Conservation (phyloP, 2,113 vertebrate genomes). For the Otocyon megalotis region DNA sequence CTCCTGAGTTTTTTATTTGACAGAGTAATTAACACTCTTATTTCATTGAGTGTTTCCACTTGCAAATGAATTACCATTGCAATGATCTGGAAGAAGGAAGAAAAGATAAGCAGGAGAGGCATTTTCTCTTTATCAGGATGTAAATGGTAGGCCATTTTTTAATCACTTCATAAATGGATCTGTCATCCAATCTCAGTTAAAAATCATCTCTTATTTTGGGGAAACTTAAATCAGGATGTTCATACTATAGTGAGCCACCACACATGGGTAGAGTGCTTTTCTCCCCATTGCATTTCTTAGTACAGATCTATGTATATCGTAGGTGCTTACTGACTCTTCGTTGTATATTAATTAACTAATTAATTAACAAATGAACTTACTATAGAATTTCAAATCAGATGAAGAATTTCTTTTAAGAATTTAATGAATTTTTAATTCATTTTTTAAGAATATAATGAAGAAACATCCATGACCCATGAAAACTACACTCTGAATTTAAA, state of each 20-base stretch:
- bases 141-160: neutral
- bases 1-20: neutral
- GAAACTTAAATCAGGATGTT: neutral
- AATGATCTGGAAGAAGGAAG: neutral
- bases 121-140: neutral
- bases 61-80: neutral
- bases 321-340: neutral
- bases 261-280: neutral
- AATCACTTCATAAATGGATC: neutral
- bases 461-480: neutral
- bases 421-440: neutral
- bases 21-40: neutral
- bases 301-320: neutral
- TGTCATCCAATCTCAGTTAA: neutral
- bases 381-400: neutral
- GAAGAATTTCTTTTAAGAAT: neutral
- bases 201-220: neutral
- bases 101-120: neutral
- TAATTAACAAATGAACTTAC: neutral
- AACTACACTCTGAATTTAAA: conserved; percentile 5
- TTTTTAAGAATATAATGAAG: neutral
- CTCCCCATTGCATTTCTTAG: neutral
- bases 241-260: neutral
- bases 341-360: neutral
- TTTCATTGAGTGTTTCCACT: neutral